Conservation (phyloP, 2,113 vertebrate genomes). For the Bubo blakistoni region DNA sequence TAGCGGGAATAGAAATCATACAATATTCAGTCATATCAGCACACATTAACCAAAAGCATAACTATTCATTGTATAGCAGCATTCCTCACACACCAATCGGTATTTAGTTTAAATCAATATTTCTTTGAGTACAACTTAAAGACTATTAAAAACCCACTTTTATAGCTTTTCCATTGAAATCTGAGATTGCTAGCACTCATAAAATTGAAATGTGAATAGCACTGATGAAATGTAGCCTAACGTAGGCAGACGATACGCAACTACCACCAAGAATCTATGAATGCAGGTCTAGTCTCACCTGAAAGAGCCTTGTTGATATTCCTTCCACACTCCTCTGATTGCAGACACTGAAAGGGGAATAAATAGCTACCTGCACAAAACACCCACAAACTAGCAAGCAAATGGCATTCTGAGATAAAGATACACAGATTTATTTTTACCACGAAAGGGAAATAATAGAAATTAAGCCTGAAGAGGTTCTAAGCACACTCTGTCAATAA, state of each 20-base stretch:
- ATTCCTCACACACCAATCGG: background rate
- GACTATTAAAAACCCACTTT: background rate
- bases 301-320: background rate
- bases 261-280: background rate
- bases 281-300: background rate
- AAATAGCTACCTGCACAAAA: background rate
- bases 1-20: background rate
- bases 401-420: background rate
- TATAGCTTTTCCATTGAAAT: background rate
- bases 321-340: background rate
- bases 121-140: background rate
- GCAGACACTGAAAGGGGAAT: background rate
- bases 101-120: background rate
- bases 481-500: background rate
- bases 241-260: background rate
- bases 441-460: background rate
- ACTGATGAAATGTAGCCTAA: background rate
- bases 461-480: background rate
- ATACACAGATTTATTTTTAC: slow-evolving; percentile 1
- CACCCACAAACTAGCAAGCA: background rate
- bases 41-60: background rate
- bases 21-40: background rate
- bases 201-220: background rate
- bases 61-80: background rate
- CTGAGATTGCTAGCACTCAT: background rate